These are phyloP conservation scores for Lutraria lutraria DNA, from an alignment of 2,888 invertebrate genomes.

Conservation along the genomic window DNA sequence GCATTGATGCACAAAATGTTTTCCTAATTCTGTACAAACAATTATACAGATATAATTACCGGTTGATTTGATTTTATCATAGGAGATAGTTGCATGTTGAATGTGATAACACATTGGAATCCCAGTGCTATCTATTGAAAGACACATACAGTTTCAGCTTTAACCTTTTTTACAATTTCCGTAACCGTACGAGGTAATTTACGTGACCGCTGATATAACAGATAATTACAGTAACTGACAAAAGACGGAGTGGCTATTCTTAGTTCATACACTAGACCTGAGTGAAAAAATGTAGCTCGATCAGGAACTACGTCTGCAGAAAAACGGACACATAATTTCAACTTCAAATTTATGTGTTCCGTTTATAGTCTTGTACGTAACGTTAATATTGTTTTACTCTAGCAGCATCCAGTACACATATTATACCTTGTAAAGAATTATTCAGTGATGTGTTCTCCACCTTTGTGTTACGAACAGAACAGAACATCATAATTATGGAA, in stretches of 20 bases:
- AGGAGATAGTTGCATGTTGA: slow-evolving; percentile 19
- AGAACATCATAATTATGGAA: no score
- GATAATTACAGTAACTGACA: not conserved
- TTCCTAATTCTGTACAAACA: not conserved
- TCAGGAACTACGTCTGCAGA: not conserved
- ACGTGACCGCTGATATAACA: not conserved
- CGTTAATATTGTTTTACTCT: no score
- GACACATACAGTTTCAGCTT: not conserved
- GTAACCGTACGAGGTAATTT: not conserved
- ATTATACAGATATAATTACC: not conserved
- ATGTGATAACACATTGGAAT: not conserved
- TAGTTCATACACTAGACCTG: not conserved
- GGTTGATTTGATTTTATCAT: not conserved
- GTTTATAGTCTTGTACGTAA: no score
- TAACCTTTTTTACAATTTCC: slow-evolving; percentile 21
- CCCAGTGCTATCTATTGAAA: not conserved
- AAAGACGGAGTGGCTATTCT: not conserved
- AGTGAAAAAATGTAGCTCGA: not conserved
- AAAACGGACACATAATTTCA: no score
- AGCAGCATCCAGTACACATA: no score
- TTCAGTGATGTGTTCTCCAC: no score
- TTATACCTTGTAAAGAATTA: no score
- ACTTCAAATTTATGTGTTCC: no score
- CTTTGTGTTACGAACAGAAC: no score
- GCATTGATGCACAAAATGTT: not conserved